phyloP scores from a whole-genome alignment of 2,797 vertebrate genomes.

The Lepilemur septentrionalis region DNA sequence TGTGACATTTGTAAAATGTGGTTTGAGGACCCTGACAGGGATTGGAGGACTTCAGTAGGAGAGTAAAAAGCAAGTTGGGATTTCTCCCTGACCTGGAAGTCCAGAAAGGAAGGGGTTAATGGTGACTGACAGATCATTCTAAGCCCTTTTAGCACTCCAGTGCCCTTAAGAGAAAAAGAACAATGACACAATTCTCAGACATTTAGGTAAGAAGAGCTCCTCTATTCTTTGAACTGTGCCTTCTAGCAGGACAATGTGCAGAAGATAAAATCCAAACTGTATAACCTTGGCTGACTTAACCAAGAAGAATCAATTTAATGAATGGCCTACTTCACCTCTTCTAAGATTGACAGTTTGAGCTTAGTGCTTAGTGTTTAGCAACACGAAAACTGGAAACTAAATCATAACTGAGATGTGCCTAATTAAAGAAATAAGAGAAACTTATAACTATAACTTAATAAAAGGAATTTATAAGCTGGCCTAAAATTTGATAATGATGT shows the following conservation, averaged over 20 bases:
- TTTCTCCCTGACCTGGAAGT: constrained; percentile 16
- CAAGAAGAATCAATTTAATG: background rate
- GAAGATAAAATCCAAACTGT: background rate
- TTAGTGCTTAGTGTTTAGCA: background rate
- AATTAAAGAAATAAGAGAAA: constrained; percentile 48
- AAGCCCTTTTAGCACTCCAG: constrained; percentile 12
- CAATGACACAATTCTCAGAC: constrained; percentile 58
- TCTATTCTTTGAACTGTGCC: background rate
- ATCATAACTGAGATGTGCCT: constrained; percentile 36
- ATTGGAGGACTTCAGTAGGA: background rate
- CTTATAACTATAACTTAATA: background rate
- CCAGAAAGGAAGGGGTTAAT: background rate
- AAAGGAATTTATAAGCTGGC: constrained; percentile 34
- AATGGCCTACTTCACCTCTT: constrained; percentile 44
- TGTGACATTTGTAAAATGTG: background rate
- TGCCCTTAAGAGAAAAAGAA: constrained; percentile 42
- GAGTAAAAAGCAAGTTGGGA: background rate
- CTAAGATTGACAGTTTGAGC: constrained; percentile 17
- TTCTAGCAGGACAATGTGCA: background rate
- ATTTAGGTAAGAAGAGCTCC: background rate
- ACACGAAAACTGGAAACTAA: constrained; percentile 48
- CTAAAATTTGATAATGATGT: constrained; percentile 59
- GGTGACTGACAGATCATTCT: constrained; percentile 46
- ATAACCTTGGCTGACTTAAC: background rate
- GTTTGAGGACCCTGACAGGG: constrained; percentile 12